phyloP scores from a whole-genome alignment of 2,797 vertebrate species.

The Cirrhinus molitorella region DNA sequence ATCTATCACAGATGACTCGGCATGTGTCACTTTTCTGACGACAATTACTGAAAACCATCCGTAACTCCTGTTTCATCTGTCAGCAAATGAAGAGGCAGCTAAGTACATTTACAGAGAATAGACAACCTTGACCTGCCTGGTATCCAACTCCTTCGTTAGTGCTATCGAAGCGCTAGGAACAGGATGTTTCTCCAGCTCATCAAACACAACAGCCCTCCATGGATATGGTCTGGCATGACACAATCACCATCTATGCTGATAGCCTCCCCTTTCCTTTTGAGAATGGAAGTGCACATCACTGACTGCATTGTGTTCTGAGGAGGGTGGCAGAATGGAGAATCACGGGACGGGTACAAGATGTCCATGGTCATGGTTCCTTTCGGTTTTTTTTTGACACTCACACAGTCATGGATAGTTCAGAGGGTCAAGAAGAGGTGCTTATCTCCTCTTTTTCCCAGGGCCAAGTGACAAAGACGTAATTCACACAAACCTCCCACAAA shows the following conservation, averaged over 20 bases:
- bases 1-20: not conserved
- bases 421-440: conserved; percentile 24
- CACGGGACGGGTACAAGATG: conserved; percentile 50
- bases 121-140: conserved; percentile 83
- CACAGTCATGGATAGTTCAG: conserved; percentile 32
- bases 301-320: conserved; percentile 40
- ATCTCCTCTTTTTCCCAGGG: conserved; percentile 10
- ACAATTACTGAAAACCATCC: conserved; percentile 3
- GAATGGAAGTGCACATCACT: conserved; percentile 32
- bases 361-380: conserved; percentile 45
- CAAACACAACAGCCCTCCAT: conserved; percentile 69
- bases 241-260: conserved; percentile 61
- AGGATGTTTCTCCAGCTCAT: conserved; percentile 77
- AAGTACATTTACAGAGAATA: conserved; percentile 65
- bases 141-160: conserved; percentile 74
- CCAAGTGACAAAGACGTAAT: not conserved
- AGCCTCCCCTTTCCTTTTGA: conserved; percentile 32
- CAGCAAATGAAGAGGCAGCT: conserved; percentile 33
- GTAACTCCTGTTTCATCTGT: conserved; percentile 26
- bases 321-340: conserved; percentile 31
- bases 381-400: not conserved
- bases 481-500: not conserved
- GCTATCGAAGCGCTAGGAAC: conserved; percentile 76
- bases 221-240: conserved; percentile 67
- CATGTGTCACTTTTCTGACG: conserved; percentile 33